Evolutionary conservation across 2,113 vertebrate genomes (phyloP), one percentile per base, ranked within the genome.

Genomic region (Gadus macrocephalus): DNA sequence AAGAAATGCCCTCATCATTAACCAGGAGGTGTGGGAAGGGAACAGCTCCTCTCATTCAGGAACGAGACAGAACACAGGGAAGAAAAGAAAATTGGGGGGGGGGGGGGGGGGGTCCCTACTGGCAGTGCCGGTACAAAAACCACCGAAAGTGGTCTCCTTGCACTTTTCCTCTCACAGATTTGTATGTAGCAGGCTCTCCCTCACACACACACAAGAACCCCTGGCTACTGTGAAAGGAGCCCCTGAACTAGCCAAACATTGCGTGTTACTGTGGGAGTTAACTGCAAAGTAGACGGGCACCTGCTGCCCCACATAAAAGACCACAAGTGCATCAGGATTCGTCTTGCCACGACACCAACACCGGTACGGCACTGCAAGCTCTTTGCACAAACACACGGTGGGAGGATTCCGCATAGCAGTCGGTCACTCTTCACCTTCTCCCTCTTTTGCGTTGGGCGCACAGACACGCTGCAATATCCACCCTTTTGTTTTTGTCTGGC

Each of bases 21-120:
- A 28, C 22, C 69, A 69, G 77, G 69, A 27, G n/a, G 62, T 78
- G 72, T 87, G 79, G 72, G 81, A 86, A 86, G 42, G 42, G 42
- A 49, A 49, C 42, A 49, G 42, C 78, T 71, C 67, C 69, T 72
- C 68, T 17, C 20, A 68, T 65, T 83, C 83, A 66, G 76, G 61
- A 71, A 19, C 72, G 64, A 75, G 62, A 78, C 66, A 42, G 69
- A 60, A 9, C 17, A 70, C 70, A 67, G 74, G 84, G 76, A 85
- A 27, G 12, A 61, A 61, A 27, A 62, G 61, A 64, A 25, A 65
- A 67, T 68, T 35, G 31, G 4, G 14, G 72, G 66, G 42, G 79
- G 83, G 58, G 7, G 25, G n/a, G n/a, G n/a, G n/a, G 14, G 63
- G 1, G 12, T 14, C 42, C 64, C 67, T 15, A 67, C 65, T 75